A percentile compares a stretch with the other conserved stretches of the same genome.
These are phyloP conservation scores for Xenopus borealis DNA, from an alignment of 2,113 vertebrate genomes.

Conservation along the genomic window DNA sequence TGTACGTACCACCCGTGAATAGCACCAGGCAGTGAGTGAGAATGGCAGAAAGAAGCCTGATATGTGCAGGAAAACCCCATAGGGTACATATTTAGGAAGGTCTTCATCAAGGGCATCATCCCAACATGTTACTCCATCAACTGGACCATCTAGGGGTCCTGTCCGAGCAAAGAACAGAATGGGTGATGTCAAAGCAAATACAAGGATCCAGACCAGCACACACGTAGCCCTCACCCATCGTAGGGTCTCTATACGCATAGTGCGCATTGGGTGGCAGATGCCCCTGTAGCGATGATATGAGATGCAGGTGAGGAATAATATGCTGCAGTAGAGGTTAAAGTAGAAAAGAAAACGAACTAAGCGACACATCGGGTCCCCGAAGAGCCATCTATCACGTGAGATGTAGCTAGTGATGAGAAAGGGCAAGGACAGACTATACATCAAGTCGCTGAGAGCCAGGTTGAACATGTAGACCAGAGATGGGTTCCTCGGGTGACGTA, in stretches of 20 bases:
- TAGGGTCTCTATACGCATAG: constrained; percentile 72
- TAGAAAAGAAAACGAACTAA: constrained; percentile 82
- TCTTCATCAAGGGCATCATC: constrained; percentile 73
- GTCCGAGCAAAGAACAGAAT: constrained; percentile 77
- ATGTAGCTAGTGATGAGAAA: constrained; percentile 79
- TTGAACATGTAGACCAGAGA: constrained; percentile 87
- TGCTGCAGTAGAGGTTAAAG: constrained; percentile 87
- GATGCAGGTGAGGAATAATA: constrained; percentile 86
- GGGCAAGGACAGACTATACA: constrained; percentile 78
- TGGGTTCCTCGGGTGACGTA: constrained; percentile 71
- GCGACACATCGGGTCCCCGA: constrained; percentile 83
- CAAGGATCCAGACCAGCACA: constrained; percentile 70
- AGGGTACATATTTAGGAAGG: constrained; percentile 72
- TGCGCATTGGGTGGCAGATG: constrained; percentile 61
- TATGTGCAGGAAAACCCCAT: constrained; percentile 71
- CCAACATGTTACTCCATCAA: constrained; percentile 69
- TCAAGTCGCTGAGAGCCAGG: constrained; percentile 76
- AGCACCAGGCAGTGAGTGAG: constrained; percentile 74
- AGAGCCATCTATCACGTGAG: constrained; percentile 76
- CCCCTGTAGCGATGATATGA: constrained; percentile 80
- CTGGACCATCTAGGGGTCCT: constrained; percentile 45
- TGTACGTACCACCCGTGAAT: constrained; percentile 71
- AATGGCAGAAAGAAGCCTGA: constrained; percentile 75
- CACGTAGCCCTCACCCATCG: constrained; percentile 68
- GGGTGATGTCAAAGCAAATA: constrained; percentile 71